Percentiles rank a stretch among this genome's conserved stretches.
phyloP scores from a whole-genome alignment of 1,140 invertebrate genomes.

The Ceratosolen solmsi region DNA sequence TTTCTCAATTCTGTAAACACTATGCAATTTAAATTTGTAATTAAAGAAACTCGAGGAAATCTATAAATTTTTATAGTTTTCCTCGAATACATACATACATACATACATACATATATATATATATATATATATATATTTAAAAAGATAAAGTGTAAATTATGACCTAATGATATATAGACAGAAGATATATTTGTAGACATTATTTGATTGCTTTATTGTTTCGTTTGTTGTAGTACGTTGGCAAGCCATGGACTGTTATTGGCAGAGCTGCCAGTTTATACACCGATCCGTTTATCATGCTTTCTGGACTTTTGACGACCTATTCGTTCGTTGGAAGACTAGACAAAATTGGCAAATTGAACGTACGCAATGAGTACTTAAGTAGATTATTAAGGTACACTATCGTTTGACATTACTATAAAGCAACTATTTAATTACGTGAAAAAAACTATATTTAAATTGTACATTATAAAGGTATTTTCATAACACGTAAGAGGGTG shows the following conservation, averaged over 20 bases:
- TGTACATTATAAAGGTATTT: not conserved
- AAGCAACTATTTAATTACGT: not conserved
- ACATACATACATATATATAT: too few species aligned
- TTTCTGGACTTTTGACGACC: constrained; percentile 81
- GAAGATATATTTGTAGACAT: too few species aligned
- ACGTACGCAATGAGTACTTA: constrained; percentile 76
- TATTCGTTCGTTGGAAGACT: constrained; percentile 79
- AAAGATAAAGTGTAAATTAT: too few species aligned
- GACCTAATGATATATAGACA: too few species aligned
- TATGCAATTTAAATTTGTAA: too few species aligned
- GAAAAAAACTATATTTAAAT: not conserved
- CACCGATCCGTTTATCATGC: constrained; percentile 85
- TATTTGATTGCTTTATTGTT: not conserved
- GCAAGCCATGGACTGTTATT: constrained; percentile 81
- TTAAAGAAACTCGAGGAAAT: too few species aligned
- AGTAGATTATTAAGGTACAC: constrained; percentile 77
- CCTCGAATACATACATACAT: too few species aligned
- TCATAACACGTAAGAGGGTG: too few species aligned
- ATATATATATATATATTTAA: too few species aligned
- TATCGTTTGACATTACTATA: not conserved
- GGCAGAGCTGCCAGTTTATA: constrained; percentile 83
- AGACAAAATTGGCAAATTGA: constrained; percentile 74
- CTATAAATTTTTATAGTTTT: too few species aligned
- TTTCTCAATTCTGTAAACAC: too few species aligned
- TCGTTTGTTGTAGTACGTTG: constrained; percentile 73